These are phyloP conservation scores for Eudasyphora cyanicolor DNA, from an alignment of 2,888 invertebrate species.

Conservation along the genomic window DNA sequence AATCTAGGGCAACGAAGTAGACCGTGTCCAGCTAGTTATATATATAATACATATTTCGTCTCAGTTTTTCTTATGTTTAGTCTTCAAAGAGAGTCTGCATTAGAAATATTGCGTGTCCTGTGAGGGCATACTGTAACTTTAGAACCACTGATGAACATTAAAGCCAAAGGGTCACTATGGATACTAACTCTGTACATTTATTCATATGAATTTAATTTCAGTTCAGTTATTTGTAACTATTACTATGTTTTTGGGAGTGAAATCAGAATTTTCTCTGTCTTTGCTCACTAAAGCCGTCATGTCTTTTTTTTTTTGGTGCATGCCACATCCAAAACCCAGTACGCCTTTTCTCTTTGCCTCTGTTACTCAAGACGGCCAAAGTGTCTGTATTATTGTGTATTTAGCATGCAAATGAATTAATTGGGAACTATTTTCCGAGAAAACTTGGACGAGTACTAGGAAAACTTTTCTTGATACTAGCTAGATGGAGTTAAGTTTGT, in stretches of 20 bases:
- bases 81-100: no score
- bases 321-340: not conserved
- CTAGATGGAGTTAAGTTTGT: not conserved
- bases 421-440: constrained; percentile 62
- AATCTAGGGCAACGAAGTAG: no score
- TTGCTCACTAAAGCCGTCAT: not conserved
- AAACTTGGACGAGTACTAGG: not conserved
- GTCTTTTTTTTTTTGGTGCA: not conserved
- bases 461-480: not conserved
- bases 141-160: not conserved
- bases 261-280: not conserved
- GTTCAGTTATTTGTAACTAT: not conserved
- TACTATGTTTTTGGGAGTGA: not conserved
- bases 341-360: not conserved
- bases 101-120: no score
- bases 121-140: no score
- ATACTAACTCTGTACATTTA: not conserved
- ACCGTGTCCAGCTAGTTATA: no score
- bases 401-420: constrained; percentile 73
- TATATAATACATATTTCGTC: no score
- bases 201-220: not conserved
- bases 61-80: no score
- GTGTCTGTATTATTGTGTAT: constrained; percentile 44
- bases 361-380: no score
- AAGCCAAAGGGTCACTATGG: constrained; percentile 6